Percentiles rank a stretch among this genome's conserved stretches.
These are phyloP conservation scores for Rhyacichthys aspro DNA, from an alignment of 2,797 vertebrate species.

Conservation along the genomic window DNA sequence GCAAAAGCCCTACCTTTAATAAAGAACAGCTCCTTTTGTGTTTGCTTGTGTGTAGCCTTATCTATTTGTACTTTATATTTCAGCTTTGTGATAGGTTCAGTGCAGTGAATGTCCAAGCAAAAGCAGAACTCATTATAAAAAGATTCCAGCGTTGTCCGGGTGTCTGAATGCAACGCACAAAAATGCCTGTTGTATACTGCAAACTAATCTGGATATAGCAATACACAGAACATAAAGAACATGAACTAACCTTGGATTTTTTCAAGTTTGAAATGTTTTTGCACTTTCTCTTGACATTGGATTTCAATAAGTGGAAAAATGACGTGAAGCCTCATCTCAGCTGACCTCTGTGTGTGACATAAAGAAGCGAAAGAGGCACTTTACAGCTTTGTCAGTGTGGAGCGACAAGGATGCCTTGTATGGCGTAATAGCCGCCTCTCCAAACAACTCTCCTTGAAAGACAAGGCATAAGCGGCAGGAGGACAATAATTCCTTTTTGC, in stretches of 20 bases:
- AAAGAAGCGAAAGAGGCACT: slow-evolving; percentile 51
- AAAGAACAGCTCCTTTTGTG: background rate
- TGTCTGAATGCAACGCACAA: slow-evolving; percentile 17
- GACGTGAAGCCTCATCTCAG: slow-evolving; percentile 17
- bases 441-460: slow-evolving; percentile 38
- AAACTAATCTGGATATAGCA: background rate
- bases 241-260: background rate
- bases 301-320: slow-evolving; percentile 27
- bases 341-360: slow-evolving; percentile 30
- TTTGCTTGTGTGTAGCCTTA: slow-evolving; percentile 12
- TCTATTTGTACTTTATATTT: slow-evolving; percentile 21
- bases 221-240: background rate
- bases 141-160: slow-evolving; percentile 8
- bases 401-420: slow-evolving; percentile 37
- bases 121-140: slow-evolving; percentile 42
- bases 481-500: slow-evolving; percentile 39
- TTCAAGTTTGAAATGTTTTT: background rate
- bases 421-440: slow-evolving; percentile 22
- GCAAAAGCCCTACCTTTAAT: slow-evolving; percentile 1
- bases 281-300: slow-evolving; percentile 22
- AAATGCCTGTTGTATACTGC: slow-evolving; percentile 3
- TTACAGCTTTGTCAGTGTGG: slow-evolving; percentile 41
- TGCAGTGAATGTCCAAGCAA: slow-evolving; percentile 13
- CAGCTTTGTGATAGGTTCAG: slow-evolving; percentile 37
- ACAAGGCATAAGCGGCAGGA: slow-evolving; percentile 17